Conservation (phyloP, 2,888 invertebrate genomes). For the Sminthurinus aureus region DNA sequence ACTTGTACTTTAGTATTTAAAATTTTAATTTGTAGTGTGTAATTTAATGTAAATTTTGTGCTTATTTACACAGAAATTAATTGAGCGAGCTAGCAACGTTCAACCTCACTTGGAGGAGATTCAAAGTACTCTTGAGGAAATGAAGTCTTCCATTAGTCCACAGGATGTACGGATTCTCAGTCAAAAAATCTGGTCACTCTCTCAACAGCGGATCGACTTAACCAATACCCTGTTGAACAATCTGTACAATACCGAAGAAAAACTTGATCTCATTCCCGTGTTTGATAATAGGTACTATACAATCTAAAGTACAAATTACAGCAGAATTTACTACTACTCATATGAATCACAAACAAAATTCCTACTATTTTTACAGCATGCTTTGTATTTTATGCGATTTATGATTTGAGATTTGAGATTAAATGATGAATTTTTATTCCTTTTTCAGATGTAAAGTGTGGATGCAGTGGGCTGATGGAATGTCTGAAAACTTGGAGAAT, state of each 20-base stretch:
- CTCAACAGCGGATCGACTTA: conserved; percentile 74
- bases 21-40: conserved; percentile 1
- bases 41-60: not conserved
- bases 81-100: conserved; percentile 69
- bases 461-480: conserved; percentile 54
- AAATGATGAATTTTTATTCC: not conserved
- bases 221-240: conserved; percentile 79
- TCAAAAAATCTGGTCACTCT: conserved; percentile 78
- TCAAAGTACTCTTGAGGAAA: conserved; percentile 78
- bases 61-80: conserved; percentile 65
- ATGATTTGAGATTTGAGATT: not conserved
- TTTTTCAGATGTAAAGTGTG: conserved; percentile 50
- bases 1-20: not conserved
- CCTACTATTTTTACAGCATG: too few species aligned
- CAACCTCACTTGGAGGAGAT: conserved; percentile 74
- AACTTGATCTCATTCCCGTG: conserved; percentile 74
- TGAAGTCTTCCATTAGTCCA: conserved; percentile 85
- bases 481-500: conserved; percentile 51
- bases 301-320: too few species aligned
- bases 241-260: conserved; percentile 77
- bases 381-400: too few species aligned
- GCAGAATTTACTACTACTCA: too few species aligned
- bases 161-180: conserved; percentile 81
- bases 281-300: conserved; percentile 70
- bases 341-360: too few species aligned